Base-by-base conservation (phyloP, 2,797 vertebrate species). In the Choloepus didactylus region DNA sequence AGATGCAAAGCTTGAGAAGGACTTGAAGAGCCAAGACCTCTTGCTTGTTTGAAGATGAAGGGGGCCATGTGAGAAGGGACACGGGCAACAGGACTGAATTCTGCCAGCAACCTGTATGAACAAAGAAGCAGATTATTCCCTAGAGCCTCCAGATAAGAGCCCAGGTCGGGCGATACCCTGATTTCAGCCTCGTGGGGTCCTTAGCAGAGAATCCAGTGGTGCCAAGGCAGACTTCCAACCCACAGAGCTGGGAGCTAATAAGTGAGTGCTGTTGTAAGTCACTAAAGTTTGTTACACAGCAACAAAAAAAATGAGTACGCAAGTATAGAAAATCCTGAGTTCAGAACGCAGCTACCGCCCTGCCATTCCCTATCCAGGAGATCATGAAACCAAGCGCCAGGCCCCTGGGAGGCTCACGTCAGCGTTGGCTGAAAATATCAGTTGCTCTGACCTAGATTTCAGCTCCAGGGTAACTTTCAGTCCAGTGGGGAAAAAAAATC, bases 11-110 rank as follows among this genome's bases (percentile, higher is more conserved):
- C 21, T 6, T 0, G 5, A 60, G 76, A 77, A 38, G 18, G 18
- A 9, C 8, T 23, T 2, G 0, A 56, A 64, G 44, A 2, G 3
- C 51, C 46, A 49, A 49, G 10, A 10, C 46, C 46, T 35, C 0
- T 23, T 29, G 80, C 38, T 3, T 1, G 31, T 31, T 15, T 73
- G 56, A 46, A 1, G 23, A 16, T 19, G 16, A 15, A 46, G 41
- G 16, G 8, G 38, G 10, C 19, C 41, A 3, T 1, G 3, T 3
- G 76, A 23, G 62, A 49, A 89, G 91, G 35, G 21, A 51, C 18
- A 6, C 16, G 14, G 54, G 6, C 4, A 16, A 2, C 6, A 2
- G 41, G 54, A 44, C 18, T 21, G 31, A 64, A 35, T 72, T 19
- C 80, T 54, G 38, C 62, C 86, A 49, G 9, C 18, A 69, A 29